phyloP scores from a whole-genome alignment of 2,113 vertebrate genomes.

The Grammomys dolichurus region DNA sequence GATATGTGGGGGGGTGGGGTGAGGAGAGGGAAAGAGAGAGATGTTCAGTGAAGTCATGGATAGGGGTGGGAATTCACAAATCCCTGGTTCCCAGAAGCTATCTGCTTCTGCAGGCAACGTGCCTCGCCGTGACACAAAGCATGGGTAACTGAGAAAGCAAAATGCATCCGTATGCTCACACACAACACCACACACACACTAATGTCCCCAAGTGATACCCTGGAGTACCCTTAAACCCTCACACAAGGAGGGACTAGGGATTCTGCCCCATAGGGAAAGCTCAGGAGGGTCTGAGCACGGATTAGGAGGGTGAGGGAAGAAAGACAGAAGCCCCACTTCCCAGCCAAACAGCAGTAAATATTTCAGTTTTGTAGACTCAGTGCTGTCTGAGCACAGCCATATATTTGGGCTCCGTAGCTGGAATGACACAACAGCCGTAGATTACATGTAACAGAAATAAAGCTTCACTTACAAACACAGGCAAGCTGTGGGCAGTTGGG shows the following conservation, averaged over 20 bases:
- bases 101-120: background rate
- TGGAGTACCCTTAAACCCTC: background rate
- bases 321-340: background rate
- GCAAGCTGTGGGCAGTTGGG: rapidly evolving
- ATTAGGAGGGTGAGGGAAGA: background rate
- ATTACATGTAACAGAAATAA: background rate
- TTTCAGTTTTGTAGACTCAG: background rate
- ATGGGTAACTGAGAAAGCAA: background rate
- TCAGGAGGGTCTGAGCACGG: background rate
- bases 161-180: background rate
- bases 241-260: background rate
- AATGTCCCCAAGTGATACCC: background rate
- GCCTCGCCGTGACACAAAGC: background rate
- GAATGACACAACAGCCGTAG: background rate
- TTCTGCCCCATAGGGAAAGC: rapidly evolving
- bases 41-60: no score
- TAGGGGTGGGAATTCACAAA: background rate
- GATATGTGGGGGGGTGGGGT: background rate
- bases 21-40: background rate
- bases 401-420: background rate
- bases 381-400: background rate
- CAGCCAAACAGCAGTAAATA: background rate
- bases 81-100: background rate
- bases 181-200: background rate
- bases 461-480: background rate